A percentile compares a stretch with the other conserved stretches of the same genome.
These are phyloP conservation scores for Laticauda colubrina DNA, from an alignment of 2,113 vertebrate species.

Conservation along the genomic window DNA sequence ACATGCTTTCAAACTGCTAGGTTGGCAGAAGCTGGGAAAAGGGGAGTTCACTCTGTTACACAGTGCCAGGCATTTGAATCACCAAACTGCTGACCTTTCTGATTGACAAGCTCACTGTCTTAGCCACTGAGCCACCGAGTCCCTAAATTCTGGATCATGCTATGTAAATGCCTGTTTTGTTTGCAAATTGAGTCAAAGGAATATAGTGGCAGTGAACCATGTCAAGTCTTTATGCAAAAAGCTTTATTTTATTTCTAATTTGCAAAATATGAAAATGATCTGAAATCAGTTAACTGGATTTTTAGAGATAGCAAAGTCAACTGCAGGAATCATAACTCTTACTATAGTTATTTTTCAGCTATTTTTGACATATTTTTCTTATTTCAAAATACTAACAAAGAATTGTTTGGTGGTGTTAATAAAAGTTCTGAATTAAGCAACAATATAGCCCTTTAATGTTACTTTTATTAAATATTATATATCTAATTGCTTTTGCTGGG, in stretches of 20 bases:
- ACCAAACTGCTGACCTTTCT: too few species aligned
- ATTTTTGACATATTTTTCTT: background rate
- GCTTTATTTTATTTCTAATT: conserved; percentile 12
- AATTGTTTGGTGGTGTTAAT: background rate
- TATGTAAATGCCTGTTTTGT: background rate
- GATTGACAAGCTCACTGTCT: too few species aligned
- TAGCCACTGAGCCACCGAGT: too few species aligned
- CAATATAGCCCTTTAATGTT: conserved; percentile 12
- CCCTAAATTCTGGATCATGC: background rate
- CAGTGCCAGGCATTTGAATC: too few species aligned
- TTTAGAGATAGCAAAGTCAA: background rate
- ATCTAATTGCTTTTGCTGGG: conserved; percentile 32
- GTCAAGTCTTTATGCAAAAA: conserved; percentile 6
- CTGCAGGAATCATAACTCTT: conserved; percentile 8
- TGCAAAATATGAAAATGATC: background rate
- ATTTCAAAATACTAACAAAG: background rate
- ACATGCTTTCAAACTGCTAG: too few species aligned
- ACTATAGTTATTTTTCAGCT: background rate
- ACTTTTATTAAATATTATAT: background rate
- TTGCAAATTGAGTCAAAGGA: conserved; percentile 11
- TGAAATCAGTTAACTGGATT: background rate
- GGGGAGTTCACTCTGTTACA: too few species aligned
- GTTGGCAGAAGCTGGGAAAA: too few species aligned
- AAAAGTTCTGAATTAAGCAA: conserved; percentile 18
- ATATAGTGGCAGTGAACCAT: conserved; percentile 20